Base-by-base conservation (phyloP, 1,140 invertebrate species). In the Homalodisca vitripennis region DNA sequence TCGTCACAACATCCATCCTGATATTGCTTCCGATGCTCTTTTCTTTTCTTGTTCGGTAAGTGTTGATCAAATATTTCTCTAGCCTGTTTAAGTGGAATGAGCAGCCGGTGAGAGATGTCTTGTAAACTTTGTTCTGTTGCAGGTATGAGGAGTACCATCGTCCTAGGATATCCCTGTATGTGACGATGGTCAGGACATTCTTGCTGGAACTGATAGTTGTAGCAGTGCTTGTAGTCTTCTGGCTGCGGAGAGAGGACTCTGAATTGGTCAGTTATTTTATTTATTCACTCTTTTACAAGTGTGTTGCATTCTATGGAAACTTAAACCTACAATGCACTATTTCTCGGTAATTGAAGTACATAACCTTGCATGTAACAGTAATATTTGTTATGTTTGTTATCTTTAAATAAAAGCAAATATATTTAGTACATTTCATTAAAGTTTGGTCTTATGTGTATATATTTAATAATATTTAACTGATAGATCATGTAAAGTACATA, bases 121-220 rank as follows among this genome's bases (percentile, higher is more conserved):
- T 41, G 34, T 41, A 41, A 41, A 10, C 17, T 10, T 41, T 41
- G 34, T 41, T 10, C 6, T 41, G 34, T 41, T 41, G 77, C 73
- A 78, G 74, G 67, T 72, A 76, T 46, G 83, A 85, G 74, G 78
- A 77, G 55, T 88, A 84, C 76, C 83, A 81, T 75, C 79, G 76
- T 66, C 83, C 85, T 1, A 80, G 86, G 13, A 84, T 80, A 12
- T 77, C 82, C 3, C 73, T 89, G 17, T 87, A 86, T 76, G 81
- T 88, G 32, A 87, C 85, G 0, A 75, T 89, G 68, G 74, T 84
- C 0, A 77, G 87, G 26, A 87, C 84, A 0, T 87, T 85, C 78
- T 71, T 83, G 13, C 77, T 89, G 51, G 83, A 86, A 72, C 76
- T 82, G 1, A 81, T 83, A 12, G 82, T 86, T 10, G 78, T 89